A percentile compares a stretch with the other conserved stretches of the same genome.
Evolutionary conservation across 1,140 invertebrate species (phyloP).

Genomic region (Daktulosphaira vitifoliae): DNA sequence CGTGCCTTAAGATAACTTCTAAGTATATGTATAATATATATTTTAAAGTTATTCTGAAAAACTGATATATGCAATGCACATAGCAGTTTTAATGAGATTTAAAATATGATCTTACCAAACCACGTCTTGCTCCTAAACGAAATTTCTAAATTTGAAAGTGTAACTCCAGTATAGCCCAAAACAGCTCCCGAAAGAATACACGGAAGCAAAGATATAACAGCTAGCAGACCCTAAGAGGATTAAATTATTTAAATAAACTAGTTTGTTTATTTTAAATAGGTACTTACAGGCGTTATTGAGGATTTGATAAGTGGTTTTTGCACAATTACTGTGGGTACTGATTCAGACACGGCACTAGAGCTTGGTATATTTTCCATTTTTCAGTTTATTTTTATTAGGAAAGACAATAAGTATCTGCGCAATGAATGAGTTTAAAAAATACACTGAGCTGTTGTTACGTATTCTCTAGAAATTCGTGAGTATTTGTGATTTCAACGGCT

Average conservation of each 20-base stretch:
- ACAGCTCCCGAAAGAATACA: constrained; percentile 3
- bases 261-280: too few relatives aligned
- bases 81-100: too few relatives aligned
- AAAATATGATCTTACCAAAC: constrained; percentile 12
- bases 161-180: constrained; percentile 1
- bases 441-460: too few relatives aligned
- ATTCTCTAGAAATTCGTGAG: not conserved
- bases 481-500: constrained; percentile 27
- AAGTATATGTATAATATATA: too few relatives aligned
- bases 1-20: too few relatives aligned
- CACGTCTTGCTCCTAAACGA: not conserved
- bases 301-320: constrained; percentile 21
- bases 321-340: not conserved
- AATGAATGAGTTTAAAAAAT: too few relatives aligned
- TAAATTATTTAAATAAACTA: too few relatives aligned
- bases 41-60: too few relatives aligned
- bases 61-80: too few relatives aligned
- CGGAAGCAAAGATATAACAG: not conserved
- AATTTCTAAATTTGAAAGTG: not conserved
- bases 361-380: constrained; percentile 11
- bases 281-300: not conserved
- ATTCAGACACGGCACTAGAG: not conserved
- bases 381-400: too few relatives aligned
- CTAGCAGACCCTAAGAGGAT: not conserved
- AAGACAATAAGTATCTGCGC: too few relatives aligned